Evolutionary conservation across 2,888 invertebrate species (phyloP).

Genomic region (Eupeodes luniger): DNA sequence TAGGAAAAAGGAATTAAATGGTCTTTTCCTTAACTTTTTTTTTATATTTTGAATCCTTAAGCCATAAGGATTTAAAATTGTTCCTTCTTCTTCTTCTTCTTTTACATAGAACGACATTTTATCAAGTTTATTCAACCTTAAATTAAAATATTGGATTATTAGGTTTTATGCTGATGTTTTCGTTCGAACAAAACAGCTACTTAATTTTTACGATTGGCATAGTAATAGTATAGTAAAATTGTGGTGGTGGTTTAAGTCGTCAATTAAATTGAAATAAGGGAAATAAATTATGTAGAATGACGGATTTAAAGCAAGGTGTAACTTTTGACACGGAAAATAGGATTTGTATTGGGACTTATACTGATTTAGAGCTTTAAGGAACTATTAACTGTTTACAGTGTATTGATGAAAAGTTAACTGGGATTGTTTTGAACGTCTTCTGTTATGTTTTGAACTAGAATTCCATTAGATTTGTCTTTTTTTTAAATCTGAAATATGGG

Average conservation of each 20-base stretch:
- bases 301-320: too few relatives aligned
- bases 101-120: slow-evolving; percentile 3
- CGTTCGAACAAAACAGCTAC: slow-evolving; percentile 1
- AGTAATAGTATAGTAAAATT: too few relatives aligned
- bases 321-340: too few relatives aligned
- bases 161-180: not conserved
- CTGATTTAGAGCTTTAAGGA: too few relatives aligned
- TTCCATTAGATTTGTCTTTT: too few relatives aligned
- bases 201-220: not conserved
- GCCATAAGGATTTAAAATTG: slow-evolving; percentile 4
- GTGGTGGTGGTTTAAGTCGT: not conserved
- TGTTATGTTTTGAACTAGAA: too few relatives aligned
- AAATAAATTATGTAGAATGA: too few relatives aligned
- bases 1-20: slow-evolving; percentile 62
- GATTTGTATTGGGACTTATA: too few relatives aligned
- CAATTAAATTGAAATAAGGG: not conserved
- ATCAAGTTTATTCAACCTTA: slow-evolving; percentile 59
- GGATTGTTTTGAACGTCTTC: too few relatives aligned
- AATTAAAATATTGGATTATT: slow-evolving; percentile 34
- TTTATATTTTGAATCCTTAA: not conserved
- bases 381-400: too few relatives aligned
- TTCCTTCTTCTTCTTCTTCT: not conserved
- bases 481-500: too few relatives aligned
- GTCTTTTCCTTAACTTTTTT: slow-evolving; percentile 1
- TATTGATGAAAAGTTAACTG: too few relatives aligned